These are phyloP conservation scores for Adineta ricciae DNA, from an alignment of 2,888 invertebrate species.

Conservation along the genomic window DNA sequence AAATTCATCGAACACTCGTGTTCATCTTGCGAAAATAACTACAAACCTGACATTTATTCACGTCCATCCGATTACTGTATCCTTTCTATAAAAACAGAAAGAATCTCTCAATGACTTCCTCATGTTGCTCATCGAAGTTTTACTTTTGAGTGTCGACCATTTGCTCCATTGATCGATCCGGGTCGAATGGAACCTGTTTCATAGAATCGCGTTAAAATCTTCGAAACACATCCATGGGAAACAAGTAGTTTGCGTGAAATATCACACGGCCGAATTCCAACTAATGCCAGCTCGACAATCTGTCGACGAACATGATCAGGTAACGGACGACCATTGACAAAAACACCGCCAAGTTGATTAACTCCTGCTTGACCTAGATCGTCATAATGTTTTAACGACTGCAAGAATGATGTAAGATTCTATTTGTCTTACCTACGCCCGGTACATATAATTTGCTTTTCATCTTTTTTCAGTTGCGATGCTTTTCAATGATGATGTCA, in stretches of 20 bases:
- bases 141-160: not conserved
- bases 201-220: slow-evolving; percentile 87
- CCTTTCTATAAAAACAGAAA: not conserved
- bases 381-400: not conserved
- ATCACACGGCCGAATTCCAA: slow-evolving; percentile 89
- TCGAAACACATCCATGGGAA: slow-evolving; percentile 91
- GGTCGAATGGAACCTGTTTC: slow-evolving; percentile 66
- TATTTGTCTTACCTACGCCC: slow-evolving; percentile 28
- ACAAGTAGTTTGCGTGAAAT: slow-evolving; percentile 87
- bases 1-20: too few species aligned
- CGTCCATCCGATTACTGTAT: not conserved
- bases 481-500: not conserved
- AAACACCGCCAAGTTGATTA: slow-evolving; percentile 89
- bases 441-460: slow-evolving; percentile 35
- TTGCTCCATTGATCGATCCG: slow-evolving; percentile 24
- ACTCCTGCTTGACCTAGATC: slow-evolving; percentile 46
- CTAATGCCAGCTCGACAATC: slow-evolving; percentile 82
- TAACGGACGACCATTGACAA: slow-evolving; percentile 89
- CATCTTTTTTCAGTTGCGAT: slow-evolving; percentile 23
- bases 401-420: not conserved
- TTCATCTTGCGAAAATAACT: too few species aligned
- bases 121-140: not conserved
- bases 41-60: not conserved
- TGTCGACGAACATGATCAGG: slow-evolving; percentile 83
- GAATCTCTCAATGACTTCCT: too few species aligned